Evolutionary conservation across 2,888 invertebrate genomes (phyloP).

Genomic region (Tipula lateralis): DNA sequence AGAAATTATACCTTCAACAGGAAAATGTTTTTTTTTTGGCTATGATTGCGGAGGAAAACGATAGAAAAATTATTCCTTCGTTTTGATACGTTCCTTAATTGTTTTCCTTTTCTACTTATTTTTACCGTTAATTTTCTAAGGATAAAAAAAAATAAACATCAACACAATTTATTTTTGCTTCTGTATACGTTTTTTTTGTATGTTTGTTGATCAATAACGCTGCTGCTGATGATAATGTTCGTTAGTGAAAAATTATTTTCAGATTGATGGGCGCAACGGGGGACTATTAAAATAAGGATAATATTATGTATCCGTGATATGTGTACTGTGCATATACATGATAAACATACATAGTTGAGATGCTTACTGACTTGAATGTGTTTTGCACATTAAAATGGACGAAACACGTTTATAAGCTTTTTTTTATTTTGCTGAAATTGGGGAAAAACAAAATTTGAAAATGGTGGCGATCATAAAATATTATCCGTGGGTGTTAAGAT

Average conservation of each 20-base stretch:
- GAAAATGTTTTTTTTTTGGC: not conserved
- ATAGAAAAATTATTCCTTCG: not conserved
- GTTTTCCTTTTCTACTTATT: not conserved
- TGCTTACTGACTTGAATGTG: too few species aligned
- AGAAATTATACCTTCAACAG: not conserved
- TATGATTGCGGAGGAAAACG: not conserved
- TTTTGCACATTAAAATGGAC: too few species aligned
- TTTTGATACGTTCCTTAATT: not conserved
- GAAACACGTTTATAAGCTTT: too few species aligned
- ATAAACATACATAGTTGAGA: too few species aligned
- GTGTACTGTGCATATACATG: too few species aligned
- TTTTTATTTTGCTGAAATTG: too few species aligned
- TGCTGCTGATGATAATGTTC: slow-evolving; percentile 9
- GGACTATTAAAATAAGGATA: too few species aligned
- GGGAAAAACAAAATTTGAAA: too few species aligned
- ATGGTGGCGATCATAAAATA: too few species aligned
- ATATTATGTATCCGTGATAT: too few species aligned
- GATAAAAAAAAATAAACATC: not conserved
- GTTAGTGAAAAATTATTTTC: not conserved
- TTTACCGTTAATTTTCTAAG: slow-evolving; percentile 1
- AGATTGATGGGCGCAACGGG: too few species aligned
- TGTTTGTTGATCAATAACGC: not conserved
- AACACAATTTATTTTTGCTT: not conserved
- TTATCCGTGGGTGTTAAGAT: too few species aligned
- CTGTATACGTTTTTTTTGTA: not conserved